Evolutionary conservation across 2,888 invertebrate genomes (phyloP).

Genomic region (Eupithecia abbreviata): DNA sequence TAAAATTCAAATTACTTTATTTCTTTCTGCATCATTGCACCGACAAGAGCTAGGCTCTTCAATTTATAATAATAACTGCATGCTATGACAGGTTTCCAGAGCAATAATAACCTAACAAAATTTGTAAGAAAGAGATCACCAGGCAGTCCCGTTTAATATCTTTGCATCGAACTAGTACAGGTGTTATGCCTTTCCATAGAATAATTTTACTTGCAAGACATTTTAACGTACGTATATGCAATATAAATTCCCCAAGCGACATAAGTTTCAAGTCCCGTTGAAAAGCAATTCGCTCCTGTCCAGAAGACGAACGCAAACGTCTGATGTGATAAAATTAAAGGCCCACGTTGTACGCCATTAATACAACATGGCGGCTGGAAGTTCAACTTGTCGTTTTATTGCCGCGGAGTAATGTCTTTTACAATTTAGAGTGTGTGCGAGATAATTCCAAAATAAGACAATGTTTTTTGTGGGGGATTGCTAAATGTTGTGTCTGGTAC

Average conservation of each 20-base stretch:
- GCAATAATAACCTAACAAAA: no score
- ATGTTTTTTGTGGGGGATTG: background rate
- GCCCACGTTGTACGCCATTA: conserved; percentile 43
- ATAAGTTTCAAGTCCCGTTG: conserved; percentile 15
- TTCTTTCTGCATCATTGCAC: no score
- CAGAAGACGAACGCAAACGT: conserved; percentile 31
- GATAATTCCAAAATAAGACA: background rate
- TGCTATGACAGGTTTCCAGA: no score
- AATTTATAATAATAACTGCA: no score
- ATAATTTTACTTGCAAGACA: background rate
- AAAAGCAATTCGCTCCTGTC: conserved; percentile 19
- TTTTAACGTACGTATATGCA: background rate
- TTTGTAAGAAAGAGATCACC: no score
- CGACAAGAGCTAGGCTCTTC: no score
- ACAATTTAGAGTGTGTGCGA: background rate
- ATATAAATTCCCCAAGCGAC: background rate
- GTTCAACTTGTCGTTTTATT: conserved; percentile 1
- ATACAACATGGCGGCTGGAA: conserved; percentile 31
- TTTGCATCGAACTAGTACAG: background rate
- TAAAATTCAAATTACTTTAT: no score
- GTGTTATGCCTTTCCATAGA: background rate
- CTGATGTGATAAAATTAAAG: conserved; percentile 32
- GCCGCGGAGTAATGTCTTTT: background rate
- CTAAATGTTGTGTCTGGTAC: background rate
- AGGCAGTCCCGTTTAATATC: background rate